Base-by-base conservation (phyloP, 2,888 invertebrate genomes). In the Parnassius orleans region DNA sequence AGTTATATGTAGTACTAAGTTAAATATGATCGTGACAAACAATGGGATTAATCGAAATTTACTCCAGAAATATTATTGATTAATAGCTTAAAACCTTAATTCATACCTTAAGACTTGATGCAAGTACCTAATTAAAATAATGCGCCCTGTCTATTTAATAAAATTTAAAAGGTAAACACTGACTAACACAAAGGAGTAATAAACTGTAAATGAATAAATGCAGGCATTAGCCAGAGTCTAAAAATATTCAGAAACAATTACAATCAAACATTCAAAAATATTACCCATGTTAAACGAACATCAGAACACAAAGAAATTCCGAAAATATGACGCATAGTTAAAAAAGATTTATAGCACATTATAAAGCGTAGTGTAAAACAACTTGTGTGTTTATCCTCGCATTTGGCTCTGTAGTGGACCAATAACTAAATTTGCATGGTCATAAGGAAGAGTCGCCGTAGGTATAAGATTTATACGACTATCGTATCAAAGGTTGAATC, bases 381-480 rank as follows among this genome's bases (percentile, higher is more conserved):
- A 48, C 53, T 53, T 54, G 57, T 61, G 55, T 64, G 52, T 59
- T 59, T 50, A 55, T 58, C 61, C 19, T 10, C 51, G 43, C 47
- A 56, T 53, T 55, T 12, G 50, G 47, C 42, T 57, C 33, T 51
- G 42, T 53, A 53, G 62, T 61, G 73, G 53, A 10, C 54, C 72
- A 72, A 72, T 67, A 74, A 68, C 68, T 43, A 55, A 77, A 74
- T 79, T 77, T 72, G 66, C 72, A 74, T 69, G 67, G 68, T 71
- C 71, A 81, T 81, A 76, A 83, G 81, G 82, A 83, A 84, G 76
- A 65, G 60, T 63, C 56, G 44, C 52, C 41, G 53, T 69, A 70
- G 66, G 69, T 66, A 70, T 69, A 14, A 42, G 7, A 72, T 77
- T 72, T 58, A 53, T 33, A 44, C 12, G 19, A 46, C 71, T 71